Conservation (phyloP, 1,140 invertebrate species). For the Drosophila gunungcola region DNA sequence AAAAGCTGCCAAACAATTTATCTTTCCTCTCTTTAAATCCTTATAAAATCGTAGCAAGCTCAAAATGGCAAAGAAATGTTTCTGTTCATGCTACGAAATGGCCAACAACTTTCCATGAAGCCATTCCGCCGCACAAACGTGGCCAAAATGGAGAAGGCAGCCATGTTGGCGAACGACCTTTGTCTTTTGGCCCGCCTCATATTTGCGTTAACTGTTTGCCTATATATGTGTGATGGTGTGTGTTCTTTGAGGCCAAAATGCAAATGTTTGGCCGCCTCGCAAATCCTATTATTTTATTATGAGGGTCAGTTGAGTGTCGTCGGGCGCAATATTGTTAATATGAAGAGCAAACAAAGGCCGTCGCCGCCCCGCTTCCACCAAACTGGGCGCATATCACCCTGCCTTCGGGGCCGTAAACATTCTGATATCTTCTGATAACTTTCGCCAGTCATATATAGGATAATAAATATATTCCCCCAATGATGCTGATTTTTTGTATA, state of each 20-base stretch:
- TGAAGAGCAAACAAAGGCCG: slow-evolving; percentile 49
- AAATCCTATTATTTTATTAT: slow-evolving; percentile 66
- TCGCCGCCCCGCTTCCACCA: slow-evolving; percentile 2
- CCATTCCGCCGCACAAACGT: slow-evolving; percentile 9
- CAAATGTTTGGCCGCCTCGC: slow-evolving; percentile 52
- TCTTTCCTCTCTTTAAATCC: too few species aligned
- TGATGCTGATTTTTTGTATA: slow-evolving; percentile 18
- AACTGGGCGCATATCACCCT: slow-evolving; percentile 8
- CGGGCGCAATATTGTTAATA: slow-evolving; percentile 56
- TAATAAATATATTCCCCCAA: slow-evolving; percentile 28
- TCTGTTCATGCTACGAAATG: neutral
- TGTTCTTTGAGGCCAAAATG: slow-evolving; percentile 59
- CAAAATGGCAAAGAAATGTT: too few species aligned
- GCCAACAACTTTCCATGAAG: neutral
- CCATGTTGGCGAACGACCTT: slow-evolving; percentile 43
- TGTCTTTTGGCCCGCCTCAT: slow-evolving; percentile 44
- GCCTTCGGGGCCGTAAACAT: slow-evolving; percentile 28
- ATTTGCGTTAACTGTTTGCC: slow-evolving; percentile 45
- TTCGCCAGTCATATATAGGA: slow-evolving; percentile 24
- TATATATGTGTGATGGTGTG: slow-evolving; percentile 15
- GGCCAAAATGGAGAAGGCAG: slow-evolving; percentile 4
- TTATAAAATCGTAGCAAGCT: too few species aligned
- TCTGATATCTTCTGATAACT: slow-evolving; percentile 44
- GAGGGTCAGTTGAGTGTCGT: slow-evolving; percentile 55
- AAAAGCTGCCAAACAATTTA: too few species aligned